Conservation (phyloP, 2,113 vertebrate genomes). For the Tonatia bakeri region DNA sequence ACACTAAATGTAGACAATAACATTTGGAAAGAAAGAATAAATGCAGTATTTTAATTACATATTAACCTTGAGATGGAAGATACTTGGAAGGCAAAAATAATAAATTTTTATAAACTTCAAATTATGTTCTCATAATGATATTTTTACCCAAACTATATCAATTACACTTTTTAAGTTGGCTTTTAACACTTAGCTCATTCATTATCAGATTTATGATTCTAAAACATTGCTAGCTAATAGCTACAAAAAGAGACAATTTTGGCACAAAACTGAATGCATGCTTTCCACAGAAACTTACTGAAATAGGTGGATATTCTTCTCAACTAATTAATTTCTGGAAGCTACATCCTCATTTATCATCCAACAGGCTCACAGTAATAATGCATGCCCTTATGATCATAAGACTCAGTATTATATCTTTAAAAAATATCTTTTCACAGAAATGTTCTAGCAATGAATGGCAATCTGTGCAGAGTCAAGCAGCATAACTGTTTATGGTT, state of each 20-base stretch:
- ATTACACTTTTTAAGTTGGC: neutral
- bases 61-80: neutral
- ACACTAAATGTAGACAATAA: neutral
- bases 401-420: neutral
- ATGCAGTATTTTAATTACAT: neutral
- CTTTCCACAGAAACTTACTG: neutral
- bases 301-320: slow-evolving; percentile 37
- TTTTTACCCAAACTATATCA: slow-evolving; percentile 8
- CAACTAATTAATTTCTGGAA: slow-evolving; percentile 54
- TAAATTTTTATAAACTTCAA: neutral
- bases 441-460: neutral
- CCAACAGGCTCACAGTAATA: slow-evolving; percentile 41
- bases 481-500: neutral
- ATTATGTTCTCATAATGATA: neutral
- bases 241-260: neutral
- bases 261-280: neutral
- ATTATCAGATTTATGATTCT: neutral
- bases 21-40: neutral
- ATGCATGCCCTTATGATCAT: slow-evolving; percentile 13
- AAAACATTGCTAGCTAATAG: neutral
- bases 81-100: neutral
- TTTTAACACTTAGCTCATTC: neutral
- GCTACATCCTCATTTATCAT: slow-evolving; percentile 53
- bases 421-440: slow-evolving; percentile 2
- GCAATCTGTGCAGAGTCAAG: neutral